These are phyloP conservation scores for Saccopteryx bilineata DNA, from an alignment of 2,113 vertebrate genomes.

Conservation along the genomic window DNA sequence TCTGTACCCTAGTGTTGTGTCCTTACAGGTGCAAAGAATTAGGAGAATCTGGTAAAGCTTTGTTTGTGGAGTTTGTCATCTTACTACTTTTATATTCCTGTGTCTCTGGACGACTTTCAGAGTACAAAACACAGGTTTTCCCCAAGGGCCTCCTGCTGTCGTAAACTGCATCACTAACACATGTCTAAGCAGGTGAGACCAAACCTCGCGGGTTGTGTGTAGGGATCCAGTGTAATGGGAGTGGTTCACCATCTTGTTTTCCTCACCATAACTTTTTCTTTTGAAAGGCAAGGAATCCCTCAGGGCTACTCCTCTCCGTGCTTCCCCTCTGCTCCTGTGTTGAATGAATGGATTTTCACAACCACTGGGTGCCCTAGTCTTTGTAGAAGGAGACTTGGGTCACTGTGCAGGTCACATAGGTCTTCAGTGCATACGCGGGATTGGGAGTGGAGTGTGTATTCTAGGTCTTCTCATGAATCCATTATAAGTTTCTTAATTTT, in stretches of 20 bases:
- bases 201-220: fast-evolving
- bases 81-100: neutral
- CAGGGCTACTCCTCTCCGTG: neutral
- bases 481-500: neutral
- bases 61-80: neutral
- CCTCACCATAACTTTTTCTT: neutral
- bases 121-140: neutral
- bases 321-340: neutral
- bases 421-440: fast-evolving
- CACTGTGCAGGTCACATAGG: fast-evolving
- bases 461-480: fast-evolving
- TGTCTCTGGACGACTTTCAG: fast-evolving
- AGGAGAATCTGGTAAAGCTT: neutral
- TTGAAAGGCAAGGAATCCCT: too few species aligned
- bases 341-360: neutral
- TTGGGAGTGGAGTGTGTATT: fast-evolving
- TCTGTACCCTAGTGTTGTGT: fast-evolving
- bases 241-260: neutral
- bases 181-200: neutral
- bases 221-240: fast-evolving
- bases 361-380: too few species aligned
- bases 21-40: too few species aligned
- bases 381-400: too few species aligned
- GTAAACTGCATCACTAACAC: neutral
- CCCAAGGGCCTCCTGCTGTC: neutral